Percentiles rank a stretch among this genome's conserved stretches.
phyloP scores from a whole-genome alignment of 2,113 vertebrate genomes.

The Zingel zingel region DNA sequence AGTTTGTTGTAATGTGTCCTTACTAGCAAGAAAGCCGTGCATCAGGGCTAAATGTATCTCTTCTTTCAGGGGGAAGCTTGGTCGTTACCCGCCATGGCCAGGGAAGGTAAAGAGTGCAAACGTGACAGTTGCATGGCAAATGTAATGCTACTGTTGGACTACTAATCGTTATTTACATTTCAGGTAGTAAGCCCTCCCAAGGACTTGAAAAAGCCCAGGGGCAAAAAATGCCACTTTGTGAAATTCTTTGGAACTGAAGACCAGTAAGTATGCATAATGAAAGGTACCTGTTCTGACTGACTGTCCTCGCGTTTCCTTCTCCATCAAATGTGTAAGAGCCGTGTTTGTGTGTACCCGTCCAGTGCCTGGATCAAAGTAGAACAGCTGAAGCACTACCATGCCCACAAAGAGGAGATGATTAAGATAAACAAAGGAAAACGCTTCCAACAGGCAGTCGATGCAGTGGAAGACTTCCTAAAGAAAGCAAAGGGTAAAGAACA shows the following conservation, averaged over 20 bases:
- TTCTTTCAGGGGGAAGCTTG: conserved; percentile 94
- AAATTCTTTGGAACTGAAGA: conserved; percentile 99
- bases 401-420: conserved; percentile 99
- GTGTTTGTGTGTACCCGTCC: conserved; percentile 46
- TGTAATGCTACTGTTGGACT: neutral
- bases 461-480: conserved; percentile 97
- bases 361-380: conserved; percentile 99
- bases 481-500: conserved; percentile 96
- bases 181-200: conserved; percentile 98
- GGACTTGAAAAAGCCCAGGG: conserved; percentile 97
- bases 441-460: conserved; percentile 98
- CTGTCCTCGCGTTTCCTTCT: neutral
- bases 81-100: conserved; percentile 98
- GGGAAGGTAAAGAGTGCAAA: conserved; percentile 90
- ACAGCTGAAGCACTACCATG: conserved; percentile 97
- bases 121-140: neutral
- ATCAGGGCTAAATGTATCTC: conserved; percentile 17
- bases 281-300: neutral
- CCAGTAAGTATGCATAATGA: conserved; percentile 88
- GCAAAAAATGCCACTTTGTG: conserved; percentile 99
- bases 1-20: neutral
- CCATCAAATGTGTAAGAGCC: neutral
- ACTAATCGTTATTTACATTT: conserved; percentile 30
- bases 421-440: conserved; percentile 99
- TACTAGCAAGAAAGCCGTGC: neutral